Evolutionary conservation across 2,113 vertebrate genomes (phyloP).

Genomic region (Triplophysa rosa): DNA sequence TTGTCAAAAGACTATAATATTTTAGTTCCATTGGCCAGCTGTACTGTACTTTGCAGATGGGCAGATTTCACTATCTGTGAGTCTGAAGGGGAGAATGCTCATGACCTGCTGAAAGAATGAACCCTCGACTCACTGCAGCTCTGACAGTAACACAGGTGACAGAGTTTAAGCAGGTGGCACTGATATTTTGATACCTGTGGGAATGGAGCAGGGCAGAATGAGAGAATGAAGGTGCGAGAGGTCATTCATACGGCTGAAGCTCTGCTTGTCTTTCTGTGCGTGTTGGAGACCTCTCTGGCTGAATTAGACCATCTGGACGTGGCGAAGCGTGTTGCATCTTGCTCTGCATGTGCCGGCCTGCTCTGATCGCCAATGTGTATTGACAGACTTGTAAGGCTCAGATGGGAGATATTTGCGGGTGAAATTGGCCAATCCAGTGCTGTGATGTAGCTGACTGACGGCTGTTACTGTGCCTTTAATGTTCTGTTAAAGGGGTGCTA

Average conservation of each 20-base stretch:
- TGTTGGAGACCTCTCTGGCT: constrained; percentile 18
- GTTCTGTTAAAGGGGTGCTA: no score
- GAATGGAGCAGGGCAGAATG: constrained; percentile 3
- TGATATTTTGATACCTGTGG: constrained; percentile 35
- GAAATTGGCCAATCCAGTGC: not conserved
- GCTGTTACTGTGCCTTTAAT: not conserved
- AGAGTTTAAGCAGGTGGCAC: constrained; percentile 17
- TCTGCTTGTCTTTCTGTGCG: not conserved
- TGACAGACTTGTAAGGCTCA: not conserved
- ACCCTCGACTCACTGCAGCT: constrained; percentile 16
- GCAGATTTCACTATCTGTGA: no score
- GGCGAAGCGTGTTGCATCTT: not conserved
- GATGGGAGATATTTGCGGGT: no score
- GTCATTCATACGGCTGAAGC: not conserved
- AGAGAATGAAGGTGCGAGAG: not conserved
- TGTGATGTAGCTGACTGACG: not conserved
- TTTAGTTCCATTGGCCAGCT: not conserved
- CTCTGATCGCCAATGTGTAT: no score
- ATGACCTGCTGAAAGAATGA: constrained; percentile 7
- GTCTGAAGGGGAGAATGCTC: constrained; percentile 18
- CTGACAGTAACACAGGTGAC: constrained; percentile 6
- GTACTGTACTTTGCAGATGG: not conserved
- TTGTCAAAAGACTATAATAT: not conserved
- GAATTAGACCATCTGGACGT: constrained; percentile 24
- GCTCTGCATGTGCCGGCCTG: not conserved